Conservation (phyloP, 1,140 invertebrate genomes). For the Drosophila bipectinata region DNA sequence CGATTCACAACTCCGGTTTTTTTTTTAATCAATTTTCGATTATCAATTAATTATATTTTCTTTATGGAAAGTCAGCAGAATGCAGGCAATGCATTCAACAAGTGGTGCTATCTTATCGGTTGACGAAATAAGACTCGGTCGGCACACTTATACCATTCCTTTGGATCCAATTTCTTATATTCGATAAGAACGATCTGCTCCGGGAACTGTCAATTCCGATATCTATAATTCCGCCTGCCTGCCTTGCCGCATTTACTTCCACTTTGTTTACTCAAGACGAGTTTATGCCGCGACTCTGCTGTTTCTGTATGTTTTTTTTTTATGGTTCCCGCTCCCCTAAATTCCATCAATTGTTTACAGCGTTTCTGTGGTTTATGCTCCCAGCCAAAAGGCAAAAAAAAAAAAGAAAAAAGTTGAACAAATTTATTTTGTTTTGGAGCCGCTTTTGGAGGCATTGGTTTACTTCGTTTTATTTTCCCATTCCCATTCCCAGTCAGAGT, state of each 20-base stretch:
- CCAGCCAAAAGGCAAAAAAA: conserved; percentile 12
- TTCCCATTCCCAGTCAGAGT: conserved; percentile 14
- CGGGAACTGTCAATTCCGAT: conserved; percentile 60
- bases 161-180: not conserved
- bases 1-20: not conserved
- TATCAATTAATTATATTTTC: conserved; percentile 76
- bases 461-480: conserved; percentile 24
- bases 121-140: conserved; percentile 62
- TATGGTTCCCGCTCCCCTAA: conserved; percentile 46
- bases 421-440: conserved; percentile 69
- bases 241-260: conserved; percentile 62
- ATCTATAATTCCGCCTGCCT: conserved; percentile 56
- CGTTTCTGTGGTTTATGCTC: conserved; percentile 60
- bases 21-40: conserved; percentile 66
- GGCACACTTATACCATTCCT: conserved; percentile 57
- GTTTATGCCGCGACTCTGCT: conserved; percentile 27
- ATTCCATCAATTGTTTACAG: conserved; percentile 66
- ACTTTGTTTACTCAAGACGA: conserved; percentile 60
- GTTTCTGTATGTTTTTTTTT: conserved; percentile 39
- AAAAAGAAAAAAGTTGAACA: conserved; percentile 49
- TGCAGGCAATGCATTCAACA: not conserved
- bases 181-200: conserved; percentile 37
- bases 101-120: conserved; percentile 53
- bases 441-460: conserved; percentile 14
- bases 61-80: conserved; percentile 10